Percentiles rank a stretch among this genome's conserved stretches.
These are phyloP conservation scores for Daubentonia madagascariensis DNA, from an alignment of 2,113 vertebrate species.

Conservation along the genomic window DNA sequence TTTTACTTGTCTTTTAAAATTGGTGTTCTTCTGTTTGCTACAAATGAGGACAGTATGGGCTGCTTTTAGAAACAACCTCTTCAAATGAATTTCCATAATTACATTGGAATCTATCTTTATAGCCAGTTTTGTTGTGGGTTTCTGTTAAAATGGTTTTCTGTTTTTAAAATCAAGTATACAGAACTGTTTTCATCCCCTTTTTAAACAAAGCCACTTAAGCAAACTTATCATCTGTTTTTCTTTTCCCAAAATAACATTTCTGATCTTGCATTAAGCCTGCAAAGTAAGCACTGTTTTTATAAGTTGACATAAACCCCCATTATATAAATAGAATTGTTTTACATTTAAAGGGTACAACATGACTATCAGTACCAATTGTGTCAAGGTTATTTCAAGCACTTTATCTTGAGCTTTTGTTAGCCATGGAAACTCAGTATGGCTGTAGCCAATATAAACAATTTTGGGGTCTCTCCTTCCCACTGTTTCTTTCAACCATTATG, in stretches of 20 bases:
- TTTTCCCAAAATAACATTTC: slow-evolving; percentile 83
- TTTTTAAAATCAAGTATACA: slow-evolving; percentile 81
- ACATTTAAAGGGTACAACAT: slow-evolving; percentile 64
- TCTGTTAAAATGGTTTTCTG: slow-evolving; percentile 83
- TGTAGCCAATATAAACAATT: slow-evolving; percentile 60
- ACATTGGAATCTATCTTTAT: slow-evolving; percentile 79
- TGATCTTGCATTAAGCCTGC: slow-evolving; percentile 76
- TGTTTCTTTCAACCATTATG: slow-evolving; percentile 38
- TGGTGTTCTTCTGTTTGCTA: slow-evolving; percentile 71
- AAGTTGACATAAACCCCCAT: slow-evolving; percentile 68
- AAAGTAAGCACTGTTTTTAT: slow-evolving; percentile 77
- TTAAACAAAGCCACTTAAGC: slow-evolving; percentile 81
- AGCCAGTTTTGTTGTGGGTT: slow-evolving; percentile 85
- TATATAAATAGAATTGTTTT: slow-evolving; percentile 79
- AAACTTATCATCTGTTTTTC: slow-evolving; percentile 81
- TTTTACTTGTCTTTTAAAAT: slow-evolving; percentile 78
- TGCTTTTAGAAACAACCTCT: slow-evolving; percentile 77
- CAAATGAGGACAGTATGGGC: slow-evolving; percentile 77
- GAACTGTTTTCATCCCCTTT: slow-evolving; percentile 80
- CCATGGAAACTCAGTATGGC: slow-evolving; percentile 50
- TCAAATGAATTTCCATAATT: slow-evolving; percentile 82
- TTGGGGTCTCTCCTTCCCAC: background rate
- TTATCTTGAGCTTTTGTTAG: slow-evolving; percentile 66
- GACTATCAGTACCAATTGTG: slow-evolving; percentile 67
- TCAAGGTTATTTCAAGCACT: slow-evolving; percentile 72